Conservation (phyloP, 2,797 vertebrate species). For the Pangasius macronema region DNA sequence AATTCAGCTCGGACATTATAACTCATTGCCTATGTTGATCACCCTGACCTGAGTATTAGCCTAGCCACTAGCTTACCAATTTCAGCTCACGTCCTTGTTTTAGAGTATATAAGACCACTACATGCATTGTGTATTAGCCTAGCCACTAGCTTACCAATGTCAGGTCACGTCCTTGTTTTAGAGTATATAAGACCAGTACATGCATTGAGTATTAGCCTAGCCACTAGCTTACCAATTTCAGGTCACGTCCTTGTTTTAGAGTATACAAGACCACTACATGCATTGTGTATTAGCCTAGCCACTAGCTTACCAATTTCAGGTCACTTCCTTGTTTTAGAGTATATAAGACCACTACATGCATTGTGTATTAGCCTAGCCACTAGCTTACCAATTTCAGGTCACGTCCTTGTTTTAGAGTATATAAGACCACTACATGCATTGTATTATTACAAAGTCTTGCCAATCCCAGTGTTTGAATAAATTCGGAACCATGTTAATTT, state of each 20-base stretch:
- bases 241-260: background rate
- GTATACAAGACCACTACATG: background rate
- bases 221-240: background rate
- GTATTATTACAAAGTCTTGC: background rate
- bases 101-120: background rate
- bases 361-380: background rate
- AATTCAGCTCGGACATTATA: background rate
- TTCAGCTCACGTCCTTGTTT: background rate
- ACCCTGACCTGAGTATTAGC: background rate
- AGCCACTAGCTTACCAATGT: background rate
- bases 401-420: background rate
- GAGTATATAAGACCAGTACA: background rate
- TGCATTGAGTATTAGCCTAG: too few species aligned
- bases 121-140: too few species aligned
- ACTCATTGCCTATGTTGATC: background rate
- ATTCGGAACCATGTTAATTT: background rate
- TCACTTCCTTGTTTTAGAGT: background rate
- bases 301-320: background rate
- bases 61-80: background rate
- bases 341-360: background rate
- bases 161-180: background rate
- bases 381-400: background rate
- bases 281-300: background rate
- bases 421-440: background rate
- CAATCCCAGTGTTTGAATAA: background rate